Evolutionary conservation across 2,113 vertebrate species (phyloP).

Genomic region (Oophaga pumilio): DNA sequence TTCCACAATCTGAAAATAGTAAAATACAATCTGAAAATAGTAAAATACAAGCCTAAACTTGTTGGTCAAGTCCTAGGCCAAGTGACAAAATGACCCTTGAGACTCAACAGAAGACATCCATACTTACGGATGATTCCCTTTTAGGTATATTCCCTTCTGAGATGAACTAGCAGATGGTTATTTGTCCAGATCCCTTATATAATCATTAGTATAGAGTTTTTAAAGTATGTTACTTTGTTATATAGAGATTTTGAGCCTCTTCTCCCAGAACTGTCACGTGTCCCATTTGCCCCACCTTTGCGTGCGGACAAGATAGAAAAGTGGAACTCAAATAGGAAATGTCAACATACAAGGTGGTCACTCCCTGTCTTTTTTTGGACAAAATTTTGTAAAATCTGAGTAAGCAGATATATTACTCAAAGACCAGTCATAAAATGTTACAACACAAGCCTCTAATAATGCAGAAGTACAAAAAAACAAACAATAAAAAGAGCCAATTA

Average conservation of each 20-base stretch:
- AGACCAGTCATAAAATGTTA: constrained; percentile 21
- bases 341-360: constrained; percentile 5
- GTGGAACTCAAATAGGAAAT: constrained; percentile 40
- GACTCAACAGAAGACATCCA: background rate
- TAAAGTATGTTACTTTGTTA: background rate
- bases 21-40: background rate
- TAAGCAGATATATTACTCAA: constrained; percentile 27
- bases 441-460: background rate
- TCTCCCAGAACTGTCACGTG: background rate
- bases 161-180: background rate
- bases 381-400: constrained; percentile 1
- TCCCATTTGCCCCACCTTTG: background rate
- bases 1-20: constrained; percentile 19
- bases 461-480: constrained; percentile 12
- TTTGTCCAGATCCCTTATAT: background rate
- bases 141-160: no score
- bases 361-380: constrained; percentile 22
- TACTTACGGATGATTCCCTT: no score
- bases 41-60: background rate
- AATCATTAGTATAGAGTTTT: background rate
- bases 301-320: constrained; percentile 16
- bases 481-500: background rate
- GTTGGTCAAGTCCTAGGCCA: background rate
- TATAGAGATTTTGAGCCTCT: background rate
- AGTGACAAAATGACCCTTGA: background rate